Evolutionary conservation across 2,797 vertebrate genomes (phyloP), one percentile per base, ranked within the genome.

Genomic region (Phrynocephalus guinanensis): DNA sequence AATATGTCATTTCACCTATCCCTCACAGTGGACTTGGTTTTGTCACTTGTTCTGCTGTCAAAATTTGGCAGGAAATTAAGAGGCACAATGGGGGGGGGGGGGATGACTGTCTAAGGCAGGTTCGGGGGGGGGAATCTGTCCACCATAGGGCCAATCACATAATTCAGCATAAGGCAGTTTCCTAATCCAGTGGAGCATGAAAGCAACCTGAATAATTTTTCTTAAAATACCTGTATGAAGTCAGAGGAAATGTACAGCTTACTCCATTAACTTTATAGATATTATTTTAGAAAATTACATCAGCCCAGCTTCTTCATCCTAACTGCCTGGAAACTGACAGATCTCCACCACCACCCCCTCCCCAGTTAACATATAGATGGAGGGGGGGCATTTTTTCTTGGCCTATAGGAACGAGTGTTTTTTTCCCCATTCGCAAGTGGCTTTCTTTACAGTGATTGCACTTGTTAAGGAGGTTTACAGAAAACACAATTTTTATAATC

Each of bases 381-480:
- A 60, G 91, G 81, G 38, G 38, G 38, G 91, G 83, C 86, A 90
- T 86, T 89, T 92, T 89, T 93, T 91, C 91, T 93, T 91, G 89
- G 20, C 90, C 90, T 93, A 85, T 83, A 92, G 88, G 85, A 90
- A 88, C 52, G 3, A 79, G 86, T 87, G 91, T 83, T 89, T 88
- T 10, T 33, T 33, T 33, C 2, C 33, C 33, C 16, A 44, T 83
- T 85, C 84, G 4, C 48, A 56, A 73, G 66, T 86, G 67, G 68
- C 15, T 76, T 92, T 90, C 83, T 81, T 83, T 70, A 85, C 48
- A 90, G 85, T 91, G 87, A 85, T 93, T 94, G 88, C 6, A 82
- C 38, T 88, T 83, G 71, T 87, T 72, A 80, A 92, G 93, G 87
- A 84, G 92, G 88, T 90, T 95, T 91, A 87, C 85, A 88, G 86